Base-by-base conservation (phyloP, 2,113 vertebrate genomes). In the Chinchilla lanigera region DNA sequence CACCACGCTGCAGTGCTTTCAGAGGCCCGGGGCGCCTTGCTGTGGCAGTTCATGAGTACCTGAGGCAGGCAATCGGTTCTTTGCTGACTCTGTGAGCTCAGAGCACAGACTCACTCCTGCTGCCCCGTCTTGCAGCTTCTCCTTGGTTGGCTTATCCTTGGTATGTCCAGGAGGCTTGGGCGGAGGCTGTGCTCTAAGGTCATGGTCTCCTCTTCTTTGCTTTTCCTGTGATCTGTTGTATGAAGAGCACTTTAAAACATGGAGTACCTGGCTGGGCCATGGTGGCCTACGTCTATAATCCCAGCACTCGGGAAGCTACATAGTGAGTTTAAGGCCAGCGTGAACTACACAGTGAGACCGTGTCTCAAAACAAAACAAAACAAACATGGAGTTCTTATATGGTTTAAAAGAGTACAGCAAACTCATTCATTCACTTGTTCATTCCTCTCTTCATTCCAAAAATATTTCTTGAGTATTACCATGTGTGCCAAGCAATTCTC, bases 371-470 rank as follows among this genome's bases (percentile, higher is more conserved):
- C 56, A 58, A 17, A 63, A 63, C 11, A 33, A 33, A 12, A 28
- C 8, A 87, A 95, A 19, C 38, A 73, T 63, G 26, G 1, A 38
- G 80, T 90, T 54, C 44, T 50, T 92, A 28, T 65, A 47, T 96
- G 12, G n/a, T 69, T 94, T 89, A 56, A 93, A 97, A 35, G 35
- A 56, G 10, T 67, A 3, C 26, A 90, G 44, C 78, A 75, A 90
- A 41, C 77, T 85, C 38, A 50, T 71, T 86, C 33, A 47, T 83
- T 87, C 50, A 44, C 56, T 86, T 38, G 50, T 83, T 87, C 56
- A n/a, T 80, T 86, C 35, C 44, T 67, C 83, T 26, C 58, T 89
- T 87, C 63, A 88, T 75, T 84, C 87, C 44, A 50, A 30, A 83
- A 69, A 73, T 44, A 85, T 83, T 88, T 89, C 77, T 86, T 47